phyloP scores from a whole-genome alignment of 2,797 vertebrate genomes.

The Labroides dimidiatus region DNA sequence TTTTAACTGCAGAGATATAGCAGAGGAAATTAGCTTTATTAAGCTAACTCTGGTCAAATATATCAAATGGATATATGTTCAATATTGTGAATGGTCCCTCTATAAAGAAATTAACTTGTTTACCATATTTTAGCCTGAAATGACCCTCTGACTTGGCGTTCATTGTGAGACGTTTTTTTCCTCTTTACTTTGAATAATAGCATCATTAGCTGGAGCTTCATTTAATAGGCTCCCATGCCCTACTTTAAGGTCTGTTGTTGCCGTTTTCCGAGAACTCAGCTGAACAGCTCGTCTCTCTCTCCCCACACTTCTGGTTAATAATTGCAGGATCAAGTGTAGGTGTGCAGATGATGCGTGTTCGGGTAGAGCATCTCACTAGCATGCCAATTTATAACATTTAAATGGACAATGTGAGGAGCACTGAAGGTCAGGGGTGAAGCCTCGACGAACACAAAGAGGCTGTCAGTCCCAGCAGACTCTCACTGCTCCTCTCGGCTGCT shows the following conservation, averaged over 20 bases:
- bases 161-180: background rate
- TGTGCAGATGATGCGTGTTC: slow-evolving; percentile 28
- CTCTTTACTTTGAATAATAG: background rate
- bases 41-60: too few relatives aligned
- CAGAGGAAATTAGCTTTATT: too few relatives aligned
- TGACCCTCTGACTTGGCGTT: background rate
- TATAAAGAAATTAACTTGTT: background rate
- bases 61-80: too few relatives aligned
- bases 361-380: slow-evolving; percentile 28
- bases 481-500: slow-evolving; percentile 30
- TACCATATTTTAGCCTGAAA: background rate
- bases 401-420: slow-evolving; percentile 33
- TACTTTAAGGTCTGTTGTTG: background rate
- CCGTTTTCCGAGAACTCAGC: slow-evolving; percentile 9
- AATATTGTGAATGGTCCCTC: too few relatives aligned
- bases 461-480: slow-evolving; percentile 33
- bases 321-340: slow-evolving; percentile 34
- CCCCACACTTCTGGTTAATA: slow-evolving; percentile 17
- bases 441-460: slow-evolving; percentile 35
- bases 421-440: slow-evolving; percentile 46
- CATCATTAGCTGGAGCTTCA: background rate
- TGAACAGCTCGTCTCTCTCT: slow-evolving; percentile 7
- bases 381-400: slow-evolving; percentile 44
- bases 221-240: background rate
- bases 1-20: too few relatives aligned